Evolutionary conservation across 2,113 vertebrate species (phyloP), one percentile per base, ranked within the genome.

Genomic region (Silurus meridionalis): DNA sequence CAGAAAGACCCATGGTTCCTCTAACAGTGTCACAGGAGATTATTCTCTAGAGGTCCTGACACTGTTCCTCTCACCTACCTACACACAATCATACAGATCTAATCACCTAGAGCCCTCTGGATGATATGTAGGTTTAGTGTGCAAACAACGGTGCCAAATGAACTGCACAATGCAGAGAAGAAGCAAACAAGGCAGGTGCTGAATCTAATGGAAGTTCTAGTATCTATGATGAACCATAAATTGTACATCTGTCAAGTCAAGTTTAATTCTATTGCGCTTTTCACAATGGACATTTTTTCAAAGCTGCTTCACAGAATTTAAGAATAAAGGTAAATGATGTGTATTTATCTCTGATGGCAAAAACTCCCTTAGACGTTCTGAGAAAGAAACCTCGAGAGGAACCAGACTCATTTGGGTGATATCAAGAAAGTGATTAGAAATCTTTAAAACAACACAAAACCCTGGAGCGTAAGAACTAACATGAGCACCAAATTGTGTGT

Each of bases 131-230:
- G 37, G 23, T 71, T 85, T 50, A 63, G 37, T 57, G 28, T 17
- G 64, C 55, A 86, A 81, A 67, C 66, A 61, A 48, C 17, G 72
- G 23, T 52, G 15, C 57, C 6, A 84, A 77, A 75, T 83, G 67
- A 85, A n/a, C 50, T 85, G 53, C 21, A 48, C 61, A 80, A 55
- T 57, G 60, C 52, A 21, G 23, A 0, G 8, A 60, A 25, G 84
- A 80, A 60, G 58, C 52, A 78, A 67, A 52, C 53, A 71, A 8
- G 9, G 23, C 61, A 63, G 1, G 11, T 69, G 66, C 67, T 83
- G 57, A 88, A 58, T 58, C 50, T 83, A 48, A 79, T 69, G 11
- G 10, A 78, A 72, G 46, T 17, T 83, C 28, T 74, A 74, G 25
- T 25, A 28, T 69, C 37, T 8, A 66, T 11, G 19, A 85, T 57